Conservation (phyloP, 2,113 vertebrate genomes). For the Petroica traversi region DNA sequence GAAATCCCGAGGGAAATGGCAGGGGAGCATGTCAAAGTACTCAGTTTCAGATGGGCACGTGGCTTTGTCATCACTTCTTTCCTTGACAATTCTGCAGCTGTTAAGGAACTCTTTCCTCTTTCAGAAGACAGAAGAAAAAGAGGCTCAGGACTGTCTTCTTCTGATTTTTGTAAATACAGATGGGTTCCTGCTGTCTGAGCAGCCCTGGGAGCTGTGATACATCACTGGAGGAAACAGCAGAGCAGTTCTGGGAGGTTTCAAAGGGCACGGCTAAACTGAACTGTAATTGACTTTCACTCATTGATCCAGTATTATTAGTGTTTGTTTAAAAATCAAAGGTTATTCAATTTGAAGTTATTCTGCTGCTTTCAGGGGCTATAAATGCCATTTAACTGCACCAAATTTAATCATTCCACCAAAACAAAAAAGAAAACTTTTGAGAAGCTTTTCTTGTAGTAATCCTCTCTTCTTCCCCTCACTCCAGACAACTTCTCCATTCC, state of each 20-base stretch:
- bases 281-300: conserved; percentile 37
- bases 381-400: not conserved
- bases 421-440: not conserved
- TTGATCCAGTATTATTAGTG: conserved; percentile 8
- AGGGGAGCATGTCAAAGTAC: not conserved
- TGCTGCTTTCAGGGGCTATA: not conserved
- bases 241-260: not conserved
- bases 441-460: not conserved
- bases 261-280: conserved; percentile 12
- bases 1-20: not conserved
- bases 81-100: not conserved
- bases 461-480: not conserved
- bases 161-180: not conserved
- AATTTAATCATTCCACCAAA: not conserved
- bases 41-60: not conserved
- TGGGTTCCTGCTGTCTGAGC: not conserved
- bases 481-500: not conserved
- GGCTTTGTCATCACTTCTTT: not conserved
- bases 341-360: conserved; percentile 4
- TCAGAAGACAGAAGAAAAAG: not conserved
- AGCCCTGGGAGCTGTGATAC: not conserved
- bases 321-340: conserved; percentile 31
- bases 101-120: not conserved
- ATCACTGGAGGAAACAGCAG: not conserved
- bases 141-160: not conserved